phyloP scores from a whole-genome alignment of 2,888 invertebrate species.

The Tanaodytes sp. region DNA sequence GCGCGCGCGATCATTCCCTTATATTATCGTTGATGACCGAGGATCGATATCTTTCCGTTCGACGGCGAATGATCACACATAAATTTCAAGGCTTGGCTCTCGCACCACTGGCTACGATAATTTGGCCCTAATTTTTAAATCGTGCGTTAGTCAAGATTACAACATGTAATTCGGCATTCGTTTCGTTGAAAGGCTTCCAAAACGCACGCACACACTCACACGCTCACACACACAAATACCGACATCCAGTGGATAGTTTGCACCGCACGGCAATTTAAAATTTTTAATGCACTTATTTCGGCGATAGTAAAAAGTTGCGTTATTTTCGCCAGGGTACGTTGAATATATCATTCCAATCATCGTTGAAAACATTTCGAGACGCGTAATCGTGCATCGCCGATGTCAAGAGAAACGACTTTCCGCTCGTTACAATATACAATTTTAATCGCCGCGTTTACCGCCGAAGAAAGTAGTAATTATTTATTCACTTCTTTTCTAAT shows the following conservation, averaged over 20 bases:
- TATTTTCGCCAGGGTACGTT: too few species aligned
- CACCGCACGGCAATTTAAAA: too few species aligned
- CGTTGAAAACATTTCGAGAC: neutral
- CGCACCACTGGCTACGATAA: slow-evolving; percentile 53
- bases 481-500: slow-evolving; percentile 40
- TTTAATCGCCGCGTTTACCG: slow-evolving; percentile 46
- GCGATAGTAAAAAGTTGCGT: too few species aligned
- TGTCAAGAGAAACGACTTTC: slow-evolving; percentile 42
- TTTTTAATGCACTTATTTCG: too few species aligned
- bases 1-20: slow-evolving; percentile 59
- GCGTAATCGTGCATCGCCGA: neutral
- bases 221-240: too few species aligned
- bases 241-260: neutral
- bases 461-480: slow-evolving; percentile 48
- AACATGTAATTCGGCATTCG: slow-evolving; percentile 45
- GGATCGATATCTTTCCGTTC: slow-evolving; percentile 55
- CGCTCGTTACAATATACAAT: slow-evolving; percentile 46
- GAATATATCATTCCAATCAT: too few species aligned
- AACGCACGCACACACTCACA: slow-evolving; percentile 16
- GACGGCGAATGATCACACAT: slow-evolving; percentile 55
- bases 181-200: slow-evolving; percentile 32
- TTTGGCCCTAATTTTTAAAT: slow-evolving; percentile 50
- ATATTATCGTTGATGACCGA: slow-evolving; percentile 60
- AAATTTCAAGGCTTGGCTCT: slow-evolving; percentile 54
- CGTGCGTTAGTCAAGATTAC: slow-evolving; percentile 40